Evolutionary conservation across 2,888 invertebrate species (phyloP), one percentile per base, ranked within the genome.

Genomic region (Epistrophella euchroma): DNA sequence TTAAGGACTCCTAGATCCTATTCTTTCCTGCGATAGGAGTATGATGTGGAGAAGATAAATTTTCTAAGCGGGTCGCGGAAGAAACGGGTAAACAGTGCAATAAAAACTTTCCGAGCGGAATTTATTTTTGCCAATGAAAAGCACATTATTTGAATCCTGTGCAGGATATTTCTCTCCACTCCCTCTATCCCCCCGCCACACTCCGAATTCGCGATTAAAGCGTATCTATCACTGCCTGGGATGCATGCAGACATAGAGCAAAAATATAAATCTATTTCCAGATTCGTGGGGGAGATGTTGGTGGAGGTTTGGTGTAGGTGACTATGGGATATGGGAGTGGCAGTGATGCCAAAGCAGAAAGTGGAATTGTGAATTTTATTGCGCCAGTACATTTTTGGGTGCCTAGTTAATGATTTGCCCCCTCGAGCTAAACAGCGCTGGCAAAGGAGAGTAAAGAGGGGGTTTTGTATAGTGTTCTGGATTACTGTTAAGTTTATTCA

Each of bases 61-160:
- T 82, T 70, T 56, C 73, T 58, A 56, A 66, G 58, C 73, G 86
- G 81, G 76, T 80, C 68, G 76, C 45, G 45, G 64, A n/a, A 43
- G 43, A 28, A 64, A 28, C 17, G 28, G 45, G 45, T 15, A 64
- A 52, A 28, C 52, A 37, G 47, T 82, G 86, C 82, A 82, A 86
- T 86, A 86, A 86, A 86, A 86, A 86, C 86, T 86, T 86, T 86
- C 47, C 86, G 82, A 78, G 77, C 86, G 82, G 86, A 86, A 86
- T 86, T 86, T 86, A 86, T 86, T 86, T 77, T 86, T 86, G 82
- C 86, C 86, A 86, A 86, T 86, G 86, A 86, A 86, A 82, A 86
- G 82, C 77, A 86, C 82, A 86, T 86, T 86, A 86, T 86, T 86
- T 82, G 86, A 86, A 86, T 86, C 82, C 82, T 78, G 62, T 72